A percentile compares a stretch with the other conserved stretches of the same genome.
Conservation (phyloP, 1,140 invertebrate species). For the Delia radicum region DNA sequence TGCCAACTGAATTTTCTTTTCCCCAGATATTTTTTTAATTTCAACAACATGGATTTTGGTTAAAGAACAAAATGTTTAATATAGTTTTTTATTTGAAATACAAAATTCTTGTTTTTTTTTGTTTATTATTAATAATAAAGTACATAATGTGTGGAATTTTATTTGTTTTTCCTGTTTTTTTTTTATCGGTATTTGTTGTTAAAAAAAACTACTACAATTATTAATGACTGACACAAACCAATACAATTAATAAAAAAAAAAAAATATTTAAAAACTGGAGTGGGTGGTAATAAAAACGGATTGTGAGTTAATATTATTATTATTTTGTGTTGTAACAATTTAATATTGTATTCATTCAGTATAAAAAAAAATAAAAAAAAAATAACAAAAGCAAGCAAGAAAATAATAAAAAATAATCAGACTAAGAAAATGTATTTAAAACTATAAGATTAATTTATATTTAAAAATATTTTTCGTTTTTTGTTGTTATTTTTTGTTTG, state of each 20-base stretch:
- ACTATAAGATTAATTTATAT: slow-evolving; percentile 1
- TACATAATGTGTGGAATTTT: not conserved
- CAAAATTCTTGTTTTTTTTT: slow-evolving; percentile 8
- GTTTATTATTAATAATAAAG: slow-evolving; percentile 6
- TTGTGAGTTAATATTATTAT: not conserved
- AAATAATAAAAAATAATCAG: not conserved
- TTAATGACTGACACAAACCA: not conserved
- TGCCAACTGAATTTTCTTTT: not conserved
- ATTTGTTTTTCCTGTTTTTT: not conserved
- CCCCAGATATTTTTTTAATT: no score
- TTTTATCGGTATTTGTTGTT: not conserved
- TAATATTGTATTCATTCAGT: not conserved
- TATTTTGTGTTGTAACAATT: not conserved
- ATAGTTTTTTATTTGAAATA: slow-evolving; percentile 11
- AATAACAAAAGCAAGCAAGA: not conserved
- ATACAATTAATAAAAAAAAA: no score
- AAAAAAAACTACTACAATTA: not conserved
- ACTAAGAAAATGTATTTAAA: slow-evolving; percentile 1
- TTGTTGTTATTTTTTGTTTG: slow-evolving; percentile 1
- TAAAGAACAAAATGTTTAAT: not conserved
- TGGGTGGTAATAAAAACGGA: not conserved
- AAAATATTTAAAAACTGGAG: no score
- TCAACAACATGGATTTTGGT: no score
- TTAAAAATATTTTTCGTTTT: not conserved
- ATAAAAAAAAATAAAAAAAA: no score